Evolutionary conservation across 2,797 vertebrate genomes (phyloP), one percentile per base, ranked within the genome.

Genomic region (Schizopygopsis malacanthus): DNA sequence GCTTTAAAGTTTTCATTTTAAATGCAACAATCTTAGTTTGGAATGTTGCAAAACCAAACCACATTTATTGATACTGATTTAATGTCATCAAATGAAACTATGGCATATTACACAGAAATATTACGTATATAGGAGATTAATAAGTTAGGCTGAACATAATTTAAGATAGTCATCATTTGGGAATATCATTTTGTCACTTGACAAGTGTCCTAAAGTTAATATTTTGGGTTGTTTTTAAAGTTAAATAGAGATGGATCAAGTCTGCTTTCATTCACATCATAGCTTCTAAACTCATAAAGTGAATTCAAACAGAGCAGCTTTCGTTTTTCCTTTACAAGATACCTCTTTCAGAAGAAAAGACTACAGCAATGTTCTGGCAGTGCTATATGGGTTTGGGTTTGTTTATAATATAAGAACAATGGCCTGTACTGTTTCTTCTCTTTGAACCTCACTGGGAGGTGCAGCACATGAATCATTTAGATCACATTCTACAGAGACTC

Each of bases 11-110:
- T 76, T 75, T 50, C 1, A n/a, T 61, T 22, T 25, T n/a, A 13
- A 45, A 73, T 28, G 18, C 13, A 71, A 16, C 13, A 10, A 47
- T 67, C 75, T 3, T 1, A n/a, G 15, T 75, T 76, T 45, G 8
- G 63, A 76, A n/a, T 65, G 86, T 92, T 90, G 86, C 87, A 37
- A 87, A 90, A 91, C 90, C 81, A 89, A 89, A 86, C 80, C 65
- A 91, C 92, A 67, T 37, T 47, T 61, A 47, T 82, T 83, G 80
- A 47, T 73, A 4, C 20, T 39, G 37, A 41, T 69, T 91, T 90
- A 91, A 92, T 86, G 85, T 78, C 88, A 87, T 93, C 87, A 90
- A 89, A 90, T 85, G 85, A 15, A 50, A 77, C 81, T 78, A 81
- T 82, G 88, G 85, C 90, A 52, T 84, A 88, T 89, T 59, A 50